These are phyloP conservation scores for Myiagra hebetior DNA, from an alignment of 2,113 vertebrate genomes.

Conservation along the genomic window DNA sequence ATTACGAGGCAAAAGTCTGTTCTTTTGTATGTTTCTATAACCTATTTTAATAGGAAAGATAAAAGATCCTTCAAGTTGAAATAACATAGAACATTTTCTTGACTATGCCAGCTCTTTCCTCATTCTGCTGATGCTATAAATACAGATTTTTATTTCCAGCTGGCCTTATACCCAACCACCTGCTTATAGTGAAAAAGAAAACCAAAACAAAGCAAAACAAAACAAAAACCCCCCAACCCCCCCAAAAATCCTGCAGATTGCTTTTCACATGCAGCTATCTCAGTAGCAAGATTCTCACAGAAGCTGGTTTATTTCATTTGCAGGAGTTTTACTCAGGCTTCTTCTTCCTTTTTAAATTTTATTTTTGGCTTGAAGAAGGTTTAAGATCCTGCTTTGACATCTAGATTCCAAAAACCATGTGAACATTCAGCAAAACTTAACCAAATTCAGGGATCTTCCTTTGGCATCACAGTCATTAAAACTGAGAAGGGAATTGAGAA, in stretches of 20 bases:
- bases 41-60: constrained; percentile 37
- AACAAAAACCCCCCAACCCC: rapidly evolving
- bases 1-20: constrained; percentile 9
- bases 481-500: not conserved
- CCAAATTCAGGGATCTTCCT: not conserved
- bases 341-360: not conserved
- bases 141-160: constrained; percentile 49
- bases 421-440: not conserved
- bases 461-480: not conserved
- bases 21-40: constrained; percentile 12
- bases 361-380: not conserved
- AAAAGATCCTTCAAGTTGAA: not conserved
- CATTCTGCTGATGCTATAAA: constrained; percentile 46
- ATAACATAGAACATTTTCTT: constrained; percentile 5
- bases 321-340: not conserved
- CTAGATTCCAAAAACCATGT: not conserved
- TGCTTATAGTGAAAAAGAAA: constrained; percentile 5
- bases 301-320: not conserved
- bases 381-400: not conserved
- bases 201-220: not conserved
- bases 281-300: not conserved
- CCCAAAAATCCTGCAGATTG: not conserved
- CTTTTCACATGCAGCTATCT: constrained; percentile 34
- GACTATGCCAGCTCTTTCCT: constrained; percentile 12
- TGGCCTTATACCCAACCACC: constrained; percentile 51